phyloP scores from a whole-genome alignment of 2,888 invertebrate species.

The Falcaria lacertinaria region DNA sequence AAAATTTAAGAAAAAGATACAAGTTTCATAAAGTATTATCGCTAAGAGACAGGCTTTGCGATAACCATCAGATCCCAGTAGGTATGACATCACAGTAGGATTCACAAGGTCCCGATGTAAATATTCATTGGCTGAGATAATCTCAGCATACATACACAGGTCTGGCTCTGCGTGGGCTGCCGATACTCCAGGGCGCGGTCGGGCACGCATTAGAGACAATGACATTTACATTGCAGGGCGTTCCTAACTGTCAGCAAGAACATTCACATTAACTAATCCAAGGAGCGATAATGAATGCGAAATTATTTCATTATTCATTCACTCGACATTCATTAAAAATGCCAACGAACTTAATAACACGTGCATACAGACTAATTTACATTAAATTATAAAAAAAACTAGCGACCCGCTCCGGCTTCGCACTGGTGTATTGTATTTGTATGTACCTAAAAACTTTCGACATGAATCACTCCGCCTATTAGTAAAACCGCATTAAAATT shows the following conservation, averaged over 20 bases:
- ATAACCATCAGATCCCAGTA: too few relatives aligned
- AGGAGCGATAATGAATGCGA: slow-evolving; percentile 55
- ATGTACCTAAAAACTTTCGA: too few relatives aligned
- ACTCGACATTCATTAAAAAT: slow-evolving; percentile 17
- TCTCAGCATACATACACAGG: slow-evolving; percentile 21
- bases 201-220: slow-evolving; percentile 72
- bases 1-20: too few relatives aligned
- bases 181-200: slow-evolving; percentile 54
- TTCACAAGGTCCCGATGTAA: slow-evolving; percentile 54
- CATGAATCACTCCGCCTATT: too few relatives aligned
- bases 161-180: slow-evolving; percentile 55
- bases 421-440: too few relatives aligned
- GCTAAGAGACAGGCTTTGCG: slow-evolving; percentile 35
- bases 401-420: too few relatives aligned
- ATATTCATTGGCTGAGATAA: slow-evolving; percentile 70
- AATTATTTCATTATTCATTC: slow-evolving; percentile 54
- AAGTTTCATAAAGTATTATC: slow-evolving; percentile 17
- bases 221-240: slow-evolving; percentile 75
- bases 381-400: too few relatives aligned
- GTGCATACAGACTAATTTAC: too few relatives aligned
- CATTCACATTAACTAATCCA: slow-evolving; percentile 72
- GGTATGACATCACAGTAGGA: slow-evolving; percentile 39
- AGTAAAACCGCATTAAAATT: too few relatives aligned
- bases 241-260: slow-evolving; percentile 70
- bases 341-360: slow-evolving; percentile 2